Evolutionary conservation across 2,888 invertebrate species (phyloP).

Genomic region (Conistra vaccinii): DNA sequence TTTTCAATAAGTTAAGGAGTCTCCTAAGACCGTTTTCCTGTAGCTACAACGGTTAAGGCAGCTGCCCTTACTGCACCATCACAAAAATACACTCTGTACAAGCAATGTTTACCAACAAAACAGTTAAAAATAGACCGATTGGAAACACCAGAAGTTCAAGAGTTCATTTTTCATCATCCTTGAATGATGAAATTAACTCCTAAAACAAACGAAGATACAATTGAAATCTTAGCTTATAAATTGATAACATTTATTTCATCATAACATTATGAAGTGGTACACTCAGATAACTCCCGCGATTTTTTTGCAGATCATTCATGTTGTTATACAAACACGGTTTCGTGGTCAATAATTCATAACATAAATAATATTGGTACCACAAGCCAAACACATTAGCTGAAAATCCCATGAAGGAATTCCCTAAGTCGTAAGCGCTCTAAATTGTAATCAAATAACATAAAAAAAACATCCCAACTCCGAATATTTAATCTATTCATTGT

Average conservation of each 20-base stretch:
- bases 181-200: conserved; percentile 4
- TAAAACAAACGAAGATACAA: background rate
- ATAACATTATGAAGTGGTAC: background rate
- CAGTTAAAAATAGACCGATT: background rate
- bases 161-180: conserved; percentile 10
- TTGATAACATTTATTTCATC: conserved; percentile 32
- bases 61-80: too few relatives aligned
- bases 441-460: conserved; percentile 13
- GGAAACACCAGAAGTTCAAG: background rate
- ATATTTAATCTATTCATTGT: background rate
- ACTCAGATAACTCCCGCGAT: background rate
- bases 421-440: conserved; percentile 5
- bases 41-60: too few relatives aligned
- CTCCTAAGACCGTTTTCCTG: too few relatives aligned
- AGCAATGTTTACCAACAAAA: conserved; percentile 16
- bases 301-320: background rate
- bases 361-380: background rate
- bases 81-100: too few relatives aligned
- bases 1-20: too few relatives aligned
- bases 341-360: background rate
- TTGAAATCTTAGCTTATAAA: conserved; percentile 14
- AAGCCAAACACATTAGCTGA: background rate
- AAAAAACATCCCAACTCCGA: conserved; percentile 7
- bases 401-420: conserved; percentile 16
- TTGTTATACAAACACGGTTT: background rate